Base-by-base conservation (phyloP, 2,888 invertebrate genomes). In the Cordilura impudica region DNA sequence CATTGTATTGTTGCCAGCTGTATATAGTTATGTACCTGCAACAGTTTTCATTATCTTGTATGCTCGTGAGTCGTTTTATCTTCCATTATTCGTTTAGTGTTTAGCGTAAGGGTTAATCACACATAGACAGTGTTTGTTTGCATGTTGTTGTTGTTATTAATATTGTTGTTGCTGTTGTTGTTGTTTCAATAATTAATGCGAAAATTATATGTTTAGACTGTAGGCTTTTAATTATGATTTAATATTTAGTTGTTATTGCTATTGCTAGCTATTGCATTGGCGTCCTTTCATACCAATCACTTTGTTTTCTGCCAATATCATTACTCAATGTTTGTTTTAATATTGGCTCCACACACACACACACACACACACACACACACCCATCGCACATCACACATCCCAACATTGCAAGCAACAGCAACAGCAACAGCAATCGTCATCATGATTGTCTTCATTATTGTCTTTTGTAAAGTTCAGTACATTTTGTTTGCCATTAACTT, bases 121-220 rank as follows among this genome's bases (percentile, higher is more conserved):
- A n/a, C 4, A 5, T 39, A 39, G n/a, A 39, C 35, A 1, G n/a
- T 3, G n/a, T 39, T 26, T 6, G 6, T 26, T 51, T 66, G 16
- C 45, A 54, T 56, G 29, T 51, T 26, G 18, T 23, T 51, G n/a
- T 12, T 23, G 65, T n/a, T 49, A 29, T 39, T 26, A 71, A 31
- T 54, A 14, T 47, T 58, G 23, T 31, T 60, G 35, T 23, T 29
- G 49, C 26, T 66, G 61, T 56, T 58, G 56, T n/a, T 45, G 67
- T 29, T 39, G 31, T 21, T 81, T 83, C 39, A 82, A 83, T 82
- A 82, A 83, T 84, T 83, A 84, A 84, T 84, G 58, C 73, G 80
- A 83, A 82, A 84, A 84, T 84, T 81, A 84, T 84, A 84, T 78
- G 80, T 80, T 82, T 79, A 67, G 77, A 72, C 79, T 81, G 78